Conservation (phyloP, 1,140 invertebrate genomes). For the Drosophila mayri region DNA sequence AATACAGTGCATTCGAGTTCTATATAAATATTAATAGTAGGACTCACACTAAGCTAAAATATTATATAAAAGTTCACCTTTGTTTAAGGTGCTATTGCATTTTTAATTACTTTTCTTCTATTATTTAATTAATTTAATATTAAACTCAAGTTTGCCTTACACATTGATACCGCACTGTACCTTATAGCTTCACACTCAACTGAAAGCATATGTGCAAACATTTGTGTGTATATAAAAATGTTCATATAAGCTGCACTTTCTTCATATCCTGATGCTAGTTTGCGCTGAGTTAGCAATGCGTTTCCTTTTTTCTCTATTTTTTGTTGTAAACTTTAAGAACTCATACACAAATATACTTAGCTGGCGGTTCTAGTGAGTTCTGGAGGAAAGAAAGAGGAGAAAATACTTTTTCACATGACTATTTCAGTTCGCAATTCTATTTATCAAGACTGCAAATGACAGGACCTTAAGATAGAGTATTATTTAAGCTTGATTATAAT, state of each 20-base stretch:
- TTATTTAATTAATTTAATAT: neutral
- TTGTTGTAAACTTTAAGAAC: slow-evolving; percentile 52
- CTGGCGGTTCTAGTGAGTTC: neutral
- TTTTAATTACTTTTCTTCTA: neutral
- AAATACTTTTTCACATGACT: slow-evolving; percentile 24
- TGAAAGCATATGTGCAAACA: slow-evolving; percentile 8
- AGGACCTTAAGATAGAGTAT: neutral
- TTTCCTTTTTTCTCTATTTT: slow-evolving; percentile 25
- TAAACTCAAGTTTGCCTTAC: neutral
- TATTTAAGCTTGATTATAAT: too few relatives aligned
- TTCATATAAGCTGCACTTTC: slow-evolving; percentile 53
- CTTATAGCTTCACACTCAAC: neutral
- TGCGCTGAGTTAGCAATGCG: slow-evolving; percentile 56
- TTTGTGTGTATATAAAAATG: slow-evolving; percentile 17
- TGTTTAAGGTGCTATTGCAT: neutral
- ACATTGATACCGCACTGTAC: slow-evolving; percentile 2
- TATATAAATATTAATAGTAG: slow-evolving; percentile 2
- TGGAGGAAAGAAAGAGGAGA: neutral
- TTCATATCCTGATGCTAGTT: slow-evolving; percentile 64
- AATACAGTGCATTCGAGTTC: neutral
- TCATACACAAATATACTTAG: slow-evolving; percentile 43
- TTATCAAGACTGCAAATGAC: slow-evolving; percentile 11
- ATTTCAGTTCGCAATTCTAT: slow-evolving; percentile 5
- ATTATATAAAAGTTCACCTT: neutral
- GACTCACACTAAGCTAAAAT: too few relatives aligned